Percentiles rank a stretch among this genome's conserved stretches.
Evolutionary conservation across 2,797 vertebrate species (phyloP).

Genomic region (Acanthis flammea): DNA sequence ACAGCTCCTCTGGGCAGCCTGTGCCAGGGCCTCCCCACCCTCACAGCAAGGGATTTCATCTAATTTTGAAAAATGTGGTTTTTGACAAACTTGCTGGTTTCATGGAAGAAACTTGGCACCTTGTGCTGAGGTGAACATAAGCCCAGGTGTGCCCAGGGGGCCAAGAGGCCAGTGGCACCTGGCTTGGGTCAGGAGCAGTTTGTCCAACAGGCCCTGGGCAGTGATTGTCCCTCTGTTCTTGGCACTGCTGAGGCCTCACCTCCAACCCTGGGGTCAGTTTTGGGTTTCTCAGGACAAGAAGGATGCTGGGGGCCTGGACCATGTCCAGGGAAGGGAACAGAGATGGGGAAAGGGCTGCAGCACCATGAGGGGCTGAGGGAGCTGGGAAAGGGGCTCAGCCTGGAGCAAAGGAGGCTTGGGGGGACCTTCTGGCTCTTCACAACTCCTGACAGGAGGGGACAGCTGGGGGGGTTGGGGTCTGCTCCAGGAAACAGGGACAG

Average conservation of each 20-base stretch:
- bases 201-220: not conserved
- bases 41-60: fast-evolving
- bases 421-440: not conserved
- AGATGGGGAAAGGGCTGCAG: not conserved
- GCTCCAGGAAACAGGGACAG: not conserved
- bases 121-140: too few relatives aligned
- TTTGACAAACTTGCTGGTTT: not conserved
- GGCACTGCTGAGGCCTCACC: not conserved
- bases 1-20: not conserved
- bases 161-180: not conserved
- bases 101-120: not conserved
- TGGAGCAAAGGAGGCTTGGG: not conserved
- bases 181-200: not conserved
- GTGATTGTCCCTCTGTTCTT: fast-evolving
- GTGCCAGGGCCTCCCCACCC: not conserved
- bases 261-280: fast-evolving
- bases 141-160: too few relatives aligned
- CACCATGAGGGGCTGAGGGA: fast-evolving
- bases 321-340: fast-evolving
- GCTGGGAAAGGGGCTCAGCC: not conserved
- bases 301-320: not conserved
- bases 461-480: fast-evolving
- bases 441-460: not conserved
- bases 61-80: not conserved
- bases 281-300: not conserved